A percentile compares a stretch with the other conserved stretches of the same genome.
Evolutionary conservation across 2,888 invertebrate genomes (phyloP).

Genomic region (Diplazon laetatorius): DNA sequence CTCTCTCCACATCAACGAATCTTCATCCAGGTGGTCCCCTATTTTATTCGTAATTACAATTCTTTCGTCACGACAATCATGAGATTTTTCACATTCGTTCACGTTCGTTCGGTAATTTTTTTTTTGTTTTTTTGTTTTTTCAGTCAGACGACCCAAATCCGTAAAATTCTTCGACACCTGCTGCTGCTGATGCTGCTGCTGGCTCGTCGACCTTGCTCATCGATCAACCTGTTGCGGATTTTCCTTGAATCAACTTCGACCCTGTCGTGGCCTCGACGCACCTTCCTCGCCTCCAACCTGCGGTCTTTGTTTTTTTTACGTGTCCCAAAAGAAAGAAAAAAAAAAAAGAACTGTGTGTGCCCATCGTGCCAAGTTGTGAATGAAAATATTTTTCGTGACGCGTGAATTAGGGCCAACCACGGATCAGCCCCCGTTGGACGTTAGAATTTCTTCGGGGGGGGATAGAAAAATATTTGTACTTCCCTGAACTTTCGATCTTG

Average conservation of each 20-base stretch:
- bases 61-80: no score
- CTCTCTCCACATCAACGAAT: no score
- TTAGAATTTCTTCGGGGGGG: no score
- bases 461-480: constrained; percentile 69
- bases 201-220: no score
- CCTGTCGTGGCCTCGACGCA: constrained; percentile 67
- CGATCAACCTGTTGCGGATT: constrained; percentile 56
- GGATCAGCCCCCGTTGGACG: constrained; percentile 34
- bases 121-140: no score
- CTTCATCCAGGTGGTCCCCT: no score
- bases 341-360: no score
- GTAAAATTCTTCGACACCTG: constrained; percentile 13
- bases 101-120: no score
- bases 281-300: constrained; percentile 59
- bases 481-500: constrained; percentile 40
- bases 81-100: no score
- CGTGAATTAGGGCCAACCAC: constrained; percentile 61
- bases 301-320: constrained; percentile 72
- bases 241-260: constrained; percentile 38
- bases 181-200: no score
- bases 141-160: neutral
- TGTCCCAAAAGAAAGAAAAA: constrained; percentile 67
- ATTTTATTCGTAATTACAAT: no score
- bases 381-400: constrained; percentile 73
- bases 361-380: constrained; percentile 72